Evolutionary conservation across 2,113 vertebrate genomes (phyloP), one percentile per base, ranked within the genome.

Genomic region (Hiodon alosoides): DNA sequence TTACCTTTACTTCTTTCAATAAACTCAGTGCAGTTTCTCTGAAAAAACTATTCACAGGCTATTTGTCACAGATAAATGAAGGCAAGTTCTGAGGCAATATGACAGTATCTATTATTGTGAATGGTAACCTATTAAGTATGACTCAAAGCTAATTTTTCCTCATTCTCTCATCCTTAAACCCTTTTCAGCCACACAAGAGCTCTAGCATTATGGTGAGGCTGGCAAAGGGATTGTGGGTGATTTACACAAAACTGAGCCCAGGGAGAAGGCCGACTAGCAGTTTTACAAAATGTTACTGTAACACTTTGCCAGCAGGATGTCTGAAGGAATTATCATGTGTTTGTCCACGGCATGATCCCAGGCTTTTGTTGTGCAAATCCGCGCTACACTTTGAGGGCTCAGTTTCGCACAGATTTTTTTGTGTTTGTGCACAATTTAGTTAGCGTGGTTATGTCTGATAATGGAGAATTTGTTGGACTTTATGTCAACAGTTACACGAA

Each of bases 121-220:
- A 69, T 57, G 82, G 79, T 77, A 81, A 75, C 77, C 83, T 84
- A 84, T 83, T 85, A 84, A 79, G 81, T 79, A 77, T 85, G 82
- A 84, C 84, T 77, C 80, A 84, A 81, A 74, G 79, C 79, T 76
- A 68, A 14, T 75, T 79, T 78, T 75, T 31, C 31, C 78, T 72
- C 69, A 50, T 66, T 75, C 77, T 61, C 79, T 66, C 62, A 52
- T 66, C 78, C 79, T 61, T 76, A 77, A 80, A 76, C 82, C 64
- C 76, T 57, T 73, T 76, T 77, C 74, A 80, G 75, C 73, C 77
- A 59, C 67, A 59, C 77, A 71, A 75, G 79, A 83, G 76, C 79
- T 72, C 79, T 53, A 31, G 53, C 59, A 51, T 79, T 80, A 83
- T 76, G 80, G 75, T 71, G 67, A 77, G 76, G 74, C 77, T 71